Percentiles rank a stretch among this genome's conserved stretches.
These are phyloP conservation scores for Sapayoa aenigma DNA, from an alignment of 2,113 vertebrate genomes.

Conservation along the genomic window DNA sequence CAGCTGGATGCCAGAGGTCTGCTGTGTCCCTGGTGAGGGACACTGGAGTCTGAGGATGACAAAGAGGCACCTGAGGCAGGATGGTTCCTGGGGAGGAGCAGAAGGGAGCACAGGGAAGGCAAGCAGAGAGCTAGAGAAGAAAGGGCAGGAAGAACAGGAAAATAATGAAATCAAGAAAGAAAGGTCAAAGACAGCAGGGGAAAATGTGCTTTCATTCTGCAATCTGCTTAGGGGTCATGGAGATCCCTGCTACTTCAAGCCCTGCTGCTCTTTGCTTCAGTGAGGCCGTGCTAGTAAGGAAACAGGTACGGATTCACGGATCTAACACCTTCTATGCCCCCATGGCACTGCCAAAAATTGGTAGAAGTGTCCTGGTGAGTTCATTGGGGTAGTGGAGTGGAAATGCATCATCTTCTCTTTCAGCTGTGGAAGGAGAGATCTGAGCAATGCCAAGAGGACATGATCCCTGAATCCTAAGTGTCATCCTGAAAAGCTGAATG, in stretches of 20 bases:
- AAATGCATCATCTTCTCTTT: not conserved
- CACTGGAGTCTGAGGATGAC: not conserved
- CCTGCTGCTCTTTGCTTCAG: not conserved
- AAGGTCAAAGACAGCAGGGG: not conserved
- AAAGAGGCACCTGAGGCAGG: not conserved
- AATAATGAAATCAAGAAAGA: not conserved
- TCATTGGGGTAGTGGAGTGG: not conserved
- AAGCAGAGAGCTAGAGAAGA: not conserved
- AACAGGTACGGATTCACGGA: not conserved
- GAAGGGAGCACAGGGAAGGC: not conserved
- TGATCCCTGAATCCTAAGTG: not conserved
- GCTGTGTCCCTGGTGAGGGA: not conserved
- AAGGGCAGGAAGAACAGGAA: not conserved
- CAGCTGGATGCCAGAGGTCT: not conserved
- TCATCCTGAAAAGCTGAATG: not conserved
- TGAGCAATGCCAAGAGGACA: not conserved
- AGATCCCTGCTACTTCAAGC: not conserved
- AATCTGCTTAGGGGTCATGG: not conserved
- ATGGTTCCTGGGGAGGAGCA: not conserved
- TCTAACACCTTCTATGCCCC: not conserved
- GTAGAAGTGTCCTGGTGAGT: not conserved
- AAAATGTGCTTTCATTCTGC: not conserved
- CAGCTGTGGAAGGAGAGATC: not conserved
- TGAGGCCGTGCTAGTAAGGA: not conserved
- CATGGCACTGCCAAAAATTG: not conserved